Evolutionary conservation across 1,140 invertebrate species (phyloP).

Genomic region (Ceratosolen solmsi): DNA sequence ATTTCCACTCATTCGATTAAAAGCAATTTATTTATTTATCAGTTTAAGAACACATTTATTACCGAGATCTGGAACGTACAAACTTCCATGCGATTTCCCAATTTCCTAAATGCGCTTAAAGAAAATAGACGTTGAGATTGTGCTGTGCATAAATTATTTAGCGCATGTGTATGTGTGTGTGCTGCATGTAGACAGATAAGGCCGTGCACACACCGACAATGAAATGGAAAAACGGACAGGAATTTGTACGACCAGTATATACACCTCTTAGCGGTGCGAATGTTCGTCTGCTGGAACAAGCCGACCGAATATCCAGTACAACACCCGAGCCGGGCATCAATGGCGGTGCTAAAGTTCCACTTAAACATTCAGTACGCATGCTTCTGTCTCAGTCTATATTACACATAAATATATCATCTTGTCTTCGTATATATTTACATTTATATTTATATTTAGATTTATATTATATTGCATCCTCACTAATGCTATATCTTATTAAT

Average conservation of each 20-base stretch:
- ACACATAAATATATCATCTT: slow-evolving; percentile 48
- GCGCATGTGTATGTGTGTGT: slow-evolving; percentile 73
- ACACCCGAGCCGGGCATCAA: slow-evolving; percentile 65
- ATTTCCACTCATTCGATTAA: too few relatives aligned
- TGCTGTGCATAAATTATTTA: slow-evolving; percentile 67
- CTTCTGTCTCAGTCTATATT: slow-evolving; percentile 60
- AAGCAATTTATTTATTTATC: not conserved
- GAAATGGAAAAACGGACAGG: slow-evolving; percentile 70
- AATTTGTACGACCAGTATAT: slow-evolving; percentile 67
- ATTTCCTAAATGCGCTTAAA: slow-evolving; percentile 54
- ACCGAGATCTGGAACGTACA: not conserved
- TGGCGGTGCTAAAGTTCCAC: slow-evolving; percentile 62
- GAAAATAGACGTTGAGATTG: slow-evolving; percentile 47
- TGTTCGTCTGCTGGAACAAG: slow-evolving; percentile 68
- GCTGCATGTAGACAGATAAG: slow-evolving; percentile 72
- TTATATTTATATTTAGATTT: too few relatives aligned
- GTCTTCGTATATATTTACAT: slow-evolving; percentile 22
- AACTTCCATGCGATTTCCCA: not conserved
- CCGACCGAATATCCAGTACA: slow-evolving; percentile 65
- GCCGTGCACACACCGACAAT: slow-evolving; percentile 62
- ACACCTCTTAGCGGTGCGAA: slow-evolving; percentile 65
- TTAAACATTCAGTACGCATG: slow-evolving; percentile 71
- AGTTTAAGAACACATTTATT: not conserved
- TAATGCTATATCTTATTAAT: too few relatives aligned
- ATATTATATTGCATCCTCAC: too few relatives aligned